A percentile compares a stretch with the other conserved stretches of the same genome.
phyloP scores from a whole-genome alignment of 1,140 invertebrate species.

The Lepidotrigona ventralis region DNA sequence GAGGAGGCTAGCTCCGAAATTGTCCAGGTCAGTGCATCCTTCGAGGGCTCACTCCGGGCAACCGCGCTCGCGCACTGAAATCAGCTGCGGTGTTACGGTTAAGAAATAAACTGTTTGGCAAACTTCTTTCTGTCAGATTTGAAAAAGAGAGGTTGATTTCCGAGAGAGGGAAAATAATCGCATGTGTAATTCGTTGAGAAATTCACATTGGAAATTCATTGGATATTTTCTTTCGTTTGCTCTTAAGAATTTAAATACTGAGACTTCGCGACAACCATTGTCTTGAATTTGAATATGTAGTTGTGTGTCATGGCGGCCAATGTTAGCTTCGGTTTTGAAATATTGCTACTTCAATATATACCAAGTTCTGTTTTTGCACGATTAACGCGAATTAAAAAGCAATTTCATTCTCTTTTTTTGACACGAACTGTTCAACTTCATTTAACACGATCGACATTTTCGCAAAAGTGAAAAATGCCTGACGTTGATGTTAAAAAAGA shows the following conservation, averaged over 20 bases:
- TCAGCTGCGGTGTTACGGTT: neutral
- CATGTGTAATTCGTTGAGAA: neutral
- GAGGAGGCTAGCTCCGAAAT: constrained; percentile 21
- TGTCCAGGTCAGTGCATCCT: constrained; percentile 49
- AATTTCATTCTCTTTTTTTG: too few species aligned
- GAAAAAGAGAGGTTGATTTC: neutral
- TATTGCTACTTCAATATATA: neutral
- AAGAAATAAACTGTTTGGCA: neutral
- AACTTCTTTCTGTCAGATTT: too few species aligned
- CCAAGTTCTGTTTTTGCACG: too few species aligned
- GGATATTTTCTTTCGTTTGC: neutral
- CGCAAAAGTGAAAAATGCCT: too few species aligned
- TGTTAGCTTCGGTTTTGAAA: neutral
- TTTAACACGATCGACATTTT: too few species aligned
- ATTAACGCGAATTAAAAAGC: too few species aligned
- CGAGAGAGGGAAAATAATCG: neutral
- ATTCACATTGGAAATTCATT: neutral
- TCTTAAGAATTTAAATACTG: neutral
- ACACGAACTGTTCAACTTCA: too few species aligned
- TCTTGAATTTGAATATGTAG: neutral
- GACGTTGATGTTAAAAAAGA: too few species aligned
- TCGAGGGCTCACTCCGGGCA: constrained; percentile 47
- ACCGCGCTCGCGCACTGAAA: constrained; percentile 50
- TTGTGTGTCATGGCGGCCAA: neutral
- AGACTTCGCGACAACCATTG: neutral